Percentiles rank a stretch among this genome's conserved stretches.
Evolutionary conservation across 1,140 invertebrate genomes (phyloP).

Genomic region (Choristoneura fumiferana): DNA sequence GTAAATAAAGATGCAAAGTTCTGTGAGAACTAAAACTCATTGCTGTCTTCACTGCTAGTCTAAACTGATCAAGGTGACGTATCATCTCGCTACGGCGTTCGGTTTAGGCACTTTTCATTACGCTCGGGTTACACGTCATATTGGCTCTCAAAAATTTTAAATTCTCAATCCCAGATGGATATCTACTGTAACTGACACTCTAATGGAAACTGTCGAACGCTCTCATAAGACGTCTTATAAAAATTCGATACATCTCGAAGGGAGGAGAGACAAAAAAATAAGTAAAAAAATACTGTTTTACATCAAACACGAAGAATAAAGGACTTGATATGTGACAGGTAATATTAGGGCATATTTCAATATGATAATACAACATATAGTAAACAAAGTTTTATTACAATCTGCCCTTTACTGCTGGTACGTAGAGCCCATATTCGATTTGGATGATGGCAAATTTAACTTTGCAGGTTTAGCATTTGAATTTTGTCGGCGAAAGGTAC

Average conservation of each 20-base stretch:
- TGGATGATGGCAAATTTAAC: too few relatives aligned
- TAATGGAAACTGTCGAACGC: slow-evolving; percentile 13
- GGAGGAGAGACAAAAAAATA: slow-evolving; percentile 9
- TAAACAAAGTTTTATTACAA: neutral
- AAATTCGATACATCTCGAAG: slow-evolving; percentile 10
- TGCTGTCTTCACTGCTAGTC: too few relatives aligned
- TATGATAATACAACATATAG: neutral
- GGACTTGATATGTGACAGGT: slow-evolving; percentile 12
- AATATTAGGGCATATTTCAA: neutral
- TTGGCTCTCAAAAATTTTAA: slow-evolving; percentile 5
- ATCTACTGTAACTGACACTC: neutral
- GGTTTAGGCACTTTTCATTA: slow-evolving; percentile 10
- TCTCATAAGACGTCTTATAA: slow-evolving; percentile 9
- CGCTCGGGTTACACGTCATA: slow-evolving; percentile 4
- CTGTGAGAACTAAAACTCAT: too few relatives aligned
- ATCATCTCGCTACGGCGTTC: neutral
- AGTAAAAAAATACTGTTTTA: slow-evolving; percentile 15
- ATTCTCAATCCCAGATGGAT: neutral
- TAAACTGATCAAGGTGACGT: too few relatives aligned
- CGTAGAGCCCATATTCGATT: neutral
- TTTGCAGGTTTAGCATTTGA: neutral
- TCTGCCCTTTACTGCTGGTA: neutral
- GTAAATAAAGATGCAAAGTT: too few relatives aligned
- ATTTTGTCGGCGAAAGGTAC: neutral
- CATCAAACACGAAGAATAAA: neutral